Conservation (phyloP, 1,140 invertebrate species). For the Drosophila subobscura region DNA sequence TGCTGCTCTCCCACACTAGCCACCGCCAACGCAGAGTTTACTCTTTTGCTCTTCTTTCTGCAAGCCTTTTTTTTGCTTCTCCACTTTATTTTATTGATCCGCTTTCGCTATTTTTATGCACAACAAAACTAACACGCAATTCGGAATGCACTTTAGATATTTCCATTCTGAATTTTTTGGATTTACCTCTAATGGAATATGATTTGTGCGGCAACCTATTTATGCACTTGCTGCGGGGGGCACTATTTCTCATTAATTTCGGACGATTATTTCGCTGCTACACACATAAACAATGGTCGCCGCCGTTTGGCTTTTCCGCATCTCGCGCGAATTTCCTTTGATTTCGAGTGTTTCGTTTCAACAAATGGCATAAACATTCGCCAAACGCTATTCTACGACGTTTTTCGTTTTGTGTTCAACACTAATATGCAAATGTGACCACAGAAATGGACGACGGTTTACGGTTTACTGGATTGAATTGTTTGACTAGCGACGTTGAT, state of each 20-base stretch:
- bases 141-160: conserved; percentile 47
- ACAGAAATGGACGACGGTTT: too few species aligned
- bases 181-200: conserved; percentile 34
- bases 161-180: conserved; percentile 23
- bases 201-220: conserved; percentile 37
- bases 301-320: conserved; percentile 46
- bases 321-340: conserved; percentile 32
- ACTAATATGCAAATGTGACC: too few species aligned
- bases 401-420: conserved; percentile 14
- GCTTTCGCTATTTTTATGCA: conserved; percentile 56
- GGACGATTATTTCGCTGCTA: conserved; percentile 37
- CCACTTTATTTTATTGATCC: conserved; percentile 55
- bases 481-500: too few species aligned
- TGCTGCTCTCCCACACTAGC: conserved; percentile 10
- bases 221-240: conserved; percentile 25
- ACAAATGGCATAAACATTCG: conserved; percentile 11
- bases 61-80: conserved; percentile 20
- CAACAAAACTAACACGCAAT: conserved; percentile 52
- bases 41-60: conserved; percentile 13
- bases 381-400: too few species aligned
- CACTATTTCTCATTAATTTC: conserved; percentile 36
- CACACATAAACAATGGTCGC: conserved; percentile 53
- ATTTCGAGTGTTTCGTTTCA: conserved; percentile 13
- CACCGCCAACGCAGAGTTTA: conserved; percentile 24
- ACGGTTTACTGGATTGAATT: too few species aligned